These are phyloP conservation scores for Albula goreensis DNA, from an alignment of 2,113 vertebrate species.

Conservation along the genomic window DNA sequence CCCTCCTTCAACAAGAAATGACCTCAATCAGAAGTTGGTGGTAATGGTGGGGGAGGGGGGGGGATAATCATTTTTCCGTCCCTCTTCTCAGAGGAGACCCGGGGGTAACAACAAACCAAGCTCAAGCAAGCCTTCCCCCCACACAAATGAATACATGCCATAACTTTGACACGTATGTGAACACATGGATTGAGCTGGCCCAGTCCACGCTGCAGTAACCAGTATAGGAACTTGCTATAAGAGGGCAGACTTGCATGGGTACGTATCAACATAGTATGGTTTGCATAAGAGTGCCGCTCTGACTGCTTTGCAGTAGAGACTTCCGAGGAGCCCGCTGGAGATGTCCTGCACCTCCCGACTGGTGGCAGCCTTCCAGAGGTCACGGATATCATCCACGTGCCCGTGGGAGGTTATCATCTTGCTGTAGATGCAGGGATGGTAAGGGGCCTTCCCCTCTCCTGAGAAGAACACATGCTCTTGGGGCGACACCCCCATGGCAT, in stretches of 20 bases:
- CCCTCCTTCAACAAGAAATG: background rate
- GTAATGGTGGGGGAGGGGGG: background rate
- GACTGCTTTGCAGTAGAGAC: conserved; percentile 80
- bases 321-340: conserved; percentile 72
- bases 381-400: conserved; percentile 79
- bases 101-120: background rate
- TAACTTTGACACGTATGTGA: background rate
- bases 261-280: conserved; percentile 68
- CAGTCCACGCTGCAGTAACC: too few relatives aligned
- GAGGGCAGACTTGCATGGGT: conserved; percentile 88
- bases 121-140: background rate
- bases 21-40: background rate
- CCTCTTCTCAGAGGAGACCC: background rate
- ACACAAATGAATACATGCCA: background rate
- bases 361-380: conserved; percentile 85
- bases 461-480: conserved; percentile 86
- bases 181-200: background rate
- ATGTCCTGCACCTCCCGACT: conserved; percentile 73
- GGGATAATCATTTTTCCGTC: background rate
- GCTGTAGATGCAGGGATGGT: conserved; percentile 88
- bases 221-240: conserved; percentile 58
- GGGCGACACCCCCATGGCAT: conserved; percentile 80
- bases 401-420: conserved; percentile 97
- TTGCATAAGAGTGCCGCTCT: conserved; percentile 85
- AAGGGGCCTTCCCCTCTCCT: conserved; percentile 85